Evolutionary conservation across 1,140 invertebrate genomes (phyloP).

Genomic region (Eumeta japonica): DNA sequence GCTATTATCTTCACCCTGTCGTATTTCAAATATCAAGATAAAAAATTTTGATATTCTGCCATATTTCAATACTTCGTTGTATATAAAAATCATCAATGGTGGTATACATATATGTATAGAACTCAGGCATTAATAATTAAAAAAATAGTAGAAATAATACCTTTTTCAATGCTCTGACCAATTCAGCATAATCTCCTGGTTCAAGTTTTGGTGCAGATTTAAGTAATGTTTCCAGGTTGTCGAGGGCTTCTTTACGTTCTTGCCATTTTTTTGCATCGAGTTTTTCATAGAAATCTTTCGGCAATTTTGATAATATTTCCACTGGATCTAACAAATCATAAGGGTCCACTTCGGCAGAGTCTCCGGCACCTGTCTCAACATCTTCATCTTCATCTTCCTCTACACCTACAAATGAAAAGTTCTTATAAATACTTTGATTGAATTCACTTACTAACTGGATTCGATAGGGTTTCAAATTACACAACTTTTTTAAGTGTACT

Average conservation of each 20-base stretch:
- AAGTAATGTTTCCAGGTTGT: constrained; percentile 75
- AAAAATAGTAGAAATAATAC: constrained; percentile 47
- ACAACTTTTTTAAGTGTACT: too few species aligned
- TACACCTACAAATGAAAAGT: constrained; percentile 14
- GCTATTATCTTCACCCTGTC: too few species aligned
- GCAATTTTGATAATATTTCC: constrained; percentile 88
- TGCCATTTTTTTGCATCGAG: constrained; percentile 97
- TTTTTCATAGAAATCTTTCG: constrained; percentile 95
- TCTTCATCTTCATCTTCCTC: constrained; percentile 56
- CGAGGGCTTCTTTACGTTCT: constrained; percentile 89
- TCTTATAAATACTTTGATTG: too few species aligned
- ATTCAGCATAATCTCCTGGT: constrained; percentile 88
- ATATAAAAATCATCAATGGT: too few species aligned
- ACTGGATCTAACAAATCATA: constrained; percentile 89
- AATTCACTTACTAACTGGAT: too few species aligned
- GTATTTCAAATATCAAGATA: too few species aligned
- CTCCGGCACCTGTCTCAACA: constrained; percentile 60
- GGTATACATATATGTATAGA: too few species aligned
- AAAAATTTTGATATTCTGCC: too few species aligned
- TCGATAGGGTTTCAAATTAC: too few species aligned
- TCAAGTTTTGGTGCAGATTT: constrained; percentile 83
- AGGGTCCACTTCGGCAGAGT: constrained; percentile 77
- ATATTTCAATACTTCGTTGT: too few species aligned
- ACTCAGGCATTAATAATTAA: too few species aligned
- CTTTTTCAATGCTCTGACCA: constrained; percentile 87